phyloP scores from a whole-genome alignment of 2,888 invertebrate species.

The Leptothorax acervorum region DNA sequence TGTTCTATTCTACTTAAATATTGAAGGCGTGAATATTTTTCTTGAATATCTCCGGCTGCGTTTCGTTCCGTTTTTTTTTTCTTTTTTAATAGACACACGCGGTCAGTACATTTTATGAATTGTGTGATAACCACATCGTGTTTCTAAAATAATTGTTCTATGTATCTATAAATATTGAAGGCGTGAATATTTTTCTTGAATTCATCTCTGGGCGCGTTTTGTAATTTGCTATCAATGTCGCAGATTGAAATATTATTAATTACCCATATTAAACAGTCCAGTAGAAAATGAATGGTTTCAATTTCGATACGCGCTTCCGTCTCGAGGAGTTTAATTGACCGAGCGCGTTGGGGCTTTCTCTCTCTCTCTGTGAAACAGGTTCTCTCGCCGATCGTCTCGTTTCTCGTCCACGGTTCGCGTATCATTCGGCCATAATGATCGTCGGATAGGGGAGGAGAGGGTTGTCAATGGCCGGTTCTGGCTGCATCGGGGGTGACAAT shows the following conservation, averaged over 20 bases:
- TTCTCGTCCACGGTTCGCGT: neutral
- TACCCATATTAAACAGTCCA: neutral
- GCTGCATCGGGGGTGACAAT: conserved; percentile 11
- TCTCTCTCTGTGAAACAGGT: conserved; percentile 7
- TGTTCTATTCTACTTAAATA: neutral
- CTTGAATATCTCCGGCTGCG: neutral
- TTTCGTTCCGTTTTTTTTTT: neutral
- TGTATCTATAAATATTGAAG: neutral
- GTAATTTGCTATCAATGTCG: neutral
- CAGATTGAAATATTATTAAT: conserved; percentile 21
- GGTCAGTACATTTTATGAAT: neutral
- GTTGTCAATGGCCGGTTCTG: conserved; percentile 4
- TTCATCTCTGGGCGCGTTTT: neutral
- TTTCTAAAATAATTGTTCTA: neutral
- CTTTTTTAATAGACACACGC: neutral
- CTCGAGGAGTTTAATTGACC: conserved; percentile 7
- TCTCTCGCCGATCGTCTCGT: conserved; percentile 3
- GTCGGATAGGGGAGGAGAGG: neutral
- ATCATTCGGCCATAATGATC: conserved; percentile 49
- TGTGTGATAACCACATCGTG: no score
- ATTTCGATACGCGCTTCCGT: conserved; percentile 2
- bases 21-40: neutral
- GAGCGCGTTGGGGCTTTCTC: neutral
- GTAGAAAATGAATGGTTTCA: conserved; percentile 17
- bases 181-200: neutral